Evolutionary conservation across 2,113 vertebrate species (phyloP), one percentile per base, ranked within the genome.

Genomic region (Coptodon rendalli): DNA sequence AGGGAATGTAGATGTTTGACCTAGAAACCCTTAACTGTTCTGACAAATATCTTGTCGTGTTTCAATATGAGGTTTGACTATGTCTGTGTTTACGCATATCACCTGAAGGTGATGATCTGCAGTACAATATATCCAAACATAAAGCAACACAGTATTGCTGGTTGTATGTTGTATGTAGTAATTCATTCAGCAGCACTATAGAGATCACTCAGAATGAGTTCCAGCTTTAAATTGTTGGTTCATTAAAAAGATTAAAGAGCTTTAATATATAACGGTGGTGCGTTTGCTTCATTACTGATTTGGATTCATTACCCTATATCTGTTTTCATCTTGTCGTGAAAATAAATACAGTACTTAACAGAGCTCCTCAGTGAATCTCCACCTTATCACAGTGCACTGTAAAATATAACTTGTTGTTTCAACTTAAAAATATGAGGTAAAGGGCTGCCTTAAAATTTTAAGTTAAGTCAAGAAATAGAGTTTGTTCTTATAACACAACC

Each of bases 31-130:
- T 80, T 22, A 82, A 63, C 53, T 92, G 88, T 90, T 90, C 86
- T 83, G 56, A 89, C 80, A 71, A 80, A 87, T 89, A 53, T 78
- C 78, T 89, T 78, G 53, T 68, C 11, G 81, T 92, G 86, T 91
- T 92, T 93, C 90, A 71, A 86, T 89, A 91, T 91, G 52, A 81
- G 38, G 40, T 86, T 87, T 53, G 66, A 52, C 63, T 85, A 34
- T 16, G 34, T 93, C 68, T 85, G 81, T 91, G 89, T 80, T 83
- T 54, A 50, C 16, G 85, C 57, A 38, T 73, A 36, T 89, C 68
- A 81, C 40, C 66, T 85, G 22, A 31, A 83, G 61, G 52, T 83
- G 71, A 86, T 82, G 57, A 86, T 90, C 53, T 83, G 83, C 80
- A 83, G 57, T 84, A 45, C 81, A 87, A 76, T 71, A 76, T 87